Percentiles rank a stretch among this genome's conserved stretches.
These are phyloP conservation scores for Acronicta aceris DNA, from an alignment of 2,888 invertebrate genomes.

Conservation along the genomic window DNA sequence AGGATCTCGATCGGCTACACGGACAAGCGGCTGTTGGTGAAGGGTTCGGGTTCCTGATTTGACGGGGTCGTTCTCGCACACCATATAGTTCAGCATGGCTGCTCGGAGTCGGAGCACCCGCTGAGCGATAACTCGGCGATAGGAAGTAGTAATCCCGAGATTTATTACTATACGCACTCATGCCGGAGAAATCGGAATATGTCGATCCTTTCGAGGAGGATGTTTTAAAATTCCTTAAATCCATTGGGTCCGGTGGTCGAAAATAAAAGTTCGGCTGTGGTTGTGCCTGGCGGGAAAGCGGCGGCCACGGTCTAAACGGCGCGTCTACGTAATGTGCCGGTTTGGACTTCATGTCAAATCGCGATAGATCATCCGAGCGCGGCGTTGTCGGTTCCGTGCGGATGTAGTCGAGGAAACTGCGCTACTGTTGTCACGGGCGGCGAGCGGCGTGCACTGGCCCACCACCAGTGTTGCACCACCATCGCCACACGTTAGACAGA, in stretches of 20 bases:
- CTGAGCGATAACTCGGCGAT: conserved; percentile 91
- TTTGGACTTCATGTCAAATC: conserved; percentile 91
- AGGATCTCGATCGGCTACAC: conserved; percentile 91
- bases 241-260: conserved; percentile 85
- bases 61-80: conserved; percentile 77
- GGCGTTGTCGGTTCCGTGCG: conserved; percentile 82
- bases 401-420: conserved; percentile 83
- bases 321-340: conserved; percentile 86
- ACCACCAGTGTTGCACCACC: conserved; percentile 76
- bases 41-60: conserved; percentile 81
- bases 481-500: conserved; percentile 81
- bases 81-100: conserved; percentile 76
- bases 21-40: conserved; percentile 87
- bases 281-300: conserved; percentile 88
- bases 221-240: conserved; percentile 84
- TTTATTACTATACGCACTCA: conserved; percentile 86
- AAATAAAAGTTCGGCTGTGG: conserved; percentile 86
- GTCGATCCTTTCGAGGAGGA: conserved; percentile 82
- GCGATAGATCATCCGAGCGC: conserved; percentile 84
- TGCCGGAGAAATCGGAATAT: conserved; percentile 86
- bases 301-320: conserved; percentile 91
- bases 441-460: conserved; percentile 76
- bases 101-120: conserved; percentile 89
- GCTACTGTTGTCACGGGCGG: conserved; percentile 81
- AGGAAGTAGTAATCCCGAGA: conserved; percentile 90